Evolutionary conservation across 64 coral and sea anemone genomes (phyloP).

Genomic region (Montipora efflorescens): DNA sequence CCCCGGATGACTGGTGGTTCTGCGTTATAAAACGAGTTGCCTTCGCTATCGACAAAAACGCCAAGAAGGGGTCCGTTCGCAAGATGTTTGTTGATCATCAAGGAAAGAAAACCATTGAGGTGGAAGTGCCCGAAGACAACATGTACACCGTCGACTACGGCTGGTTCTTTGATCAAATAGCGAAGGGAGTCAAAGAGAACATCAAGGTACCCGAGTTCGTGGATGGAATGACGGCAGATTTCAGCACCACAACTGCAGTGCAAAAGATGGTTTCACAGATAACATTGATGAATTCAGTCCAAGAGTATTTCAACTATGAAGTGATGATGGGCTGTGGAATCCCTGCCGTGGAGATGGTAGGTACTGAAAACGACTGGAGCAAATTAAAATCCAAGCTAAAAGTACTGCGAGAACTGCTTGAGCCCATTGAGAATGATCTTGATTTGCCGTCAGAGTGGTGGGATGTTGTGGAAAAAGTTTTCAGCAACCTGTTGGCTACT

Average conservation of each 20-base stretch:
- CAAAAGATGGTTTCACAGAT: conserved; percentile 89
- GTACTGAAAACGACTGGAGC: conserved; percentile 71
- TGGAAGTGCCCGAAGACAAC: conserved; percentile 11
- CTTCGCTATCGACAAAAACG: conserved; percentile 64
- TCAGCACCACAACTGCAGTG: conserved; percentile 64
- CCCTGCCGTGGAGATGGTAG: conserved; percentile 16
- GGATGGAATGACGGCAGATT: conserved; percentile 78
- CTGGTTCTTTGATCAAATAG: conserved; percentile 79
- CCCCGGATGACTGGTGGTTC: conserved; percentile 93
- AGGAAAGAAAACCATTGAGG: conserved; percentile 72
- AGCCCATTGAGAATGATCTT: conserved; percentile 62
- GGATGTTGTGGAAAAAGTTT: conserved; percentile 46
- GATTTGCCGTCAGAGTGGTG: conserved; percentile 32
- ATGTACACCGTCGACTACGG: conserved; percentile 68
- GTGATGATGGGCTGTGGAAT: conserved; percentile 58
- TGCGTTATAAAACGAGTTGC: conserved; percentile 70
- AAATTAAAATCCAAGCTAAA: conserved; percentile 64
- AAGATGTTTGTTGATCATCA: conserved; percentile 82
- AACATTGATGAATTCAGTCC: conserved; percentile 77
- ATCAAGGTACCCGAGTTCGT: conserved; percentile 88
- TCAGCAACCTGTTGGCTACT: conserved; percentile 63
- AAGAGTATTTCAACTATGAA: conserved; percentile 58
- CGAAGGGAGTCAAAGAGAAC: conserved; percentile 44
- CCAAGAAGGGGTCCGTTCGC: conserved; percentile 47
- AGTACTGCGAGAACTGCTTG: conserved; percentile 37